Evolutionary conservation across 2,113 vertebrate genomes (phyloP).

Genomic region (Struthio camelus): DNA sequence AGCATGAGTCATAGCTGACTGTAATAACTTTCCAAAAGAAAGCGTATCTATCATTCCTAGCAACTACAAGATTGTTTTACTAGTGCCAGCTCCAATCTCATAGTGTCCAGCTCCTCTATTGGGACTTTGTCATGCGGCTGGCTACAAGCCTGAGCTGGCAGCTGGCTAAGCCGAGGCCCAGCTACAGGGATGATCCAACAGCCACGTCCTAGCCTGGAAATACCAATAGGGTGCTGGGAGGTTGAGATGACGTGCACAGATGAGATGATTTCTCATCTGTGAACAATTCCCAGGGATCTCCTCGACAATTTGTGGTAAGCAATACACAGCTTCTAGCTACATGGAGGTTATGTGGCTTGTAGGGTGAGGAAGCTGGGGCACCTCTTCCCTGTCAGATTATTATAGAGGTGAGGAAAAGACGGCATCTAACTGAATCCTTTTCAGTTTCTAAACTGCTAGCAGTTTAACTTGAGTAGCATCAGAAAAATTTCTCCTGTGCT

Average conservation of each 20-base stretch:
- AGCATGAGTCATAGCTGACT: neutral
- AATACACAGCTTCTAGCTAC: accelerated
- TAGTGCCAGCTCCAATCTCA: neutral
- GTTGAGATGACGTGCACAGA: accelerated
- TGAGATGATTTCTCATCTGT: accelerated
- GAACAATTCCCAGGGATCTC: neutral
- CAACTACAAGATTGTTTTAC: neutral
- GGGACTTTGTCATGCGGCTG: neutral
- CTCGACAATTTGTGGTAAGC: neutral
- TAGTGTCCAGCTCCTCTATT: neutral
- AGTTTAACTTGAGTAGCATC: neutral
- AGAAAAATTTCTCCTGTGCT: neutral
- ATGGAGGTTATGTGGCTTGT: accelerated
- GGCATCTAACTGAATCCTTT: neutral
- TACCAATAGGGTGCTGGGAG: neutral
- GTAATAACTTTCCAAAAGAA: neutral
- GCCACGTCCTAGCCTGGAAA: neutral
- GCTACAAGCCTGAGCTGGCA: neutral
- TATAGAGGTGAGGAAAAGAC: neutral
- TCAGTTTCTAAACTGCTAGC: neutral
- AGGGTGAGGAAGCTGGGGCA: neutral
- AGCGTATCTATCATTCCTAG: neutral
- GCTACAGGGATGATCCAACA: neutral
- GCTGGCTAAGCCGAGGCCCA: neutral
- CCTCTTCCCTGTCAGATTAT: too few species aligned